Base-by-base conservation (phyloP, 2,888 invertebrate genomes). In the Scaptomyza polygonia region DNA sequence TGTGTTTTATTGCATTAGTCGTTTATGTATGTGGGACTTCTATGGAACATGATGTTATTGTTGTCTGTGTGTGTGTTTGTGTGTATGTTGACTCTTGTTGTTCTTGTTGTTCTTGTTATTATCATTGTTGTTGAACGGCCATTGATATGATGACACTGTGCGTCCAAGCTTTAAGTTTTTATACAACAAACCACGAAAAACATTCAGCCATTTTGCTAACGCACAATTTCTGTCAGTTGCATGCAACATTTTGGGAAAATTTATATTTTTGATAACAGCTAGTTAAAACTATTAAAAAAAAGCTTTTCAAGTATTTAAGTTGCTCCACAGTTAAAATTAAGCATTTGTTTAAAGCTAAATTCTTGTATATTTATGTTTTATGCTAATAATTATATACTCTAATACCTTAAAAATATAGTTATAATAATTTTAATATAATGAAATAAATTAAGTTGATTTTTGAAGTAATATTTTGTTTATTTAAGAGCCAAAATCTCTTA, bases 1-100 rank as follows among this genome's bases (percentile, higher is more conserved):
- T 82, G 83, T 68, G 62, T 73, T 85, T 82, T 85, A 82, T 85
- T 82, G 87, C 75, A 87, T 84, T 79, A 79, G 75, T 65, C 69
- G 57, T 42, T 30, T 48, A 18, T 14, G 25, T 44, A 30, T 61
- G 62, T 65, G 40, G 51, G 54, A 57, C 11, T 48, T 56, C 32
- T 39, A 32, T 53, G 27, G 47, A 39, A 56, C 43, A 47, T 47
- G 32, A 43, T 58, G 61, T 18, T 34, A 39, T 25, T 54, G 36
- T 39, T 49, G 39, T 40, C 7, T 40, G 12, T 55, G 39, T 44
- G 16, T 9, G 34, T n/a, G n/a, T 34, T 5, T 34, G 2, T 5
- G n/a, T n/a, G n/a, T n/a, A n/a, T n/a, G n/a, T n/a, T n/a, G n/a
- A n/a, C n/a, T n/a, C n/a, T n/a, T n/a, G n/a, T n/a, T 11, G 48